Conservation (phyloP, 2,797 vertebrate species). For the Anas bernieri region DNA sequence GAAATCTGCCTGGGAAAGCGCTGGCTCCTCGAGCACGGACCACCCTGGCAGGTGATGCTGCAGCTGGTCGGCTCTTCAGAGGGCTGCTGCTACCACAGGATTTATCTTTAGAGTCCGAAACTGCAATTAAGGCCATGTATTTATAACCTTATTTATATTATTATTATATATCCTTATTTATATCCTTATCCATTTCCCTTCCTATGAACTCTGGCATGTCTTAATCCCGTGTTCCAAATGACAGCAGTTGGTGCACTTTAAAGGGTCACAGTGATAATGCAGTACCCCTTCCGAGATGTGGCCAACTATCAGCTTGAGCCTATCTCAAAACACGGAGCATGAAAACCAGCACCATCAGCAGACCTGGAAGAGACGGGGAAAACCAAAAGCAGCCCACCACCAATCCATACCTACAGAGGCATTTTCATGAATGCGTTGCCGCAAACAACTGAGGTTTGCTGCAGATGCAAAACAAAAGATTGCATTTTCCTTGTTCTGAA, state of each 20-base stretch:
- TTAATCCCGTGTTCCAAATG: background rate
- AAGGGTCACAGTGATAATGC: background rate
- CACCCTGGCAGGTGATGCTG: background rate
- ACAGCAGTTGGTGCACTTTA: background rate
- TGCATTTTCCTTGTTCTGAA: slow-evolving; percentile 24
- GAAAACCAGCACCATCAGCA: background rate
- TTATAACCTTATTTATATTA: background rate
- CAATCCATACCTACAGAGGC: background rate
- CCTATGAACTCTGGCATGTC: background rate
- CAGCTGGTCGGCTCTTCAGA: background rate
- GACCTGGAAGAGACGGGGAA: background rate
- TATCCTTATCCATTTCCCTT: background rate
- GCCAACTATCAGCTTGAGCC: background rate
- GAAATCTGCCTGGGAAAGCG: background rate
- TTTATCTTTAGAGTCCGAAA: background rate
- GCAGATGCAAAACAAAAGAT: slow-evolving; percentile 31
- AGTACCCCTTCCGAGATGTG: background rate
- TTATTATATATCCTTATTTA: background rate
- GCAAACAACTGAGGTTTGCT: slow-evolving; percentile 38
- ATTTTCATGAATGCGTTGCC: background rate
- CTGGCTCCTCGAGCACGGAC: background rate
- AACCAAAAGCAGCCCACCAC: slow-evolving; percentile 32
- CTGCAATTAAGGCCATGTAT: background rate
- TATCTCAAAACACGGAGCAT: rapidly evolving
- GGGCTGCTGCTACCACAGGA: background rate